Conservation (phyloP, 2,113 vertebrate genomes). For the Telmatochromis brichardi region DNA sequence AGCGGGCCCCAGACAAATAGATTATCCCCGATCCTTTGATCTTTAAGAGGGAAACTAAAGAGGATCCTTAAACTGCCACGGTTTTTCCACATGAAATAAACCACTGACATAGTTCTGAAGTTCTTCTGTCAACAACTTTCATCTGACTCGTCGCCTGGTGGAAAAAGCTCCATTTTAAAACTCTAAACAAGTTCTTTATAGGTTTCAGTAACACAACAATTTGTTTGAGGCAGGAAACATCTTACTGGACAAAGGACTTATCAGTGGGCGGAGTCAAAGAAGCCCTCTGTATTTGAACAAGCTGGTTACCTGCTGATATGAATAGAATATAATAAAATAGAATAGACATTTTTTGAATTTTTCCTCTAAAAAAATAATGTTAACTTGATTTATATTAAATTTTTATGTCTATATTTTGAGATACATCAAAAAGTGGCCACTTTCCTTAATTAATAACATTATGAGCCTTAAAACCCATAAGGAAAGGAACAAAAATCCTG, state of each 20-base stretch:
- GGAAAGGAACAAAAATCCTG: not conserved
- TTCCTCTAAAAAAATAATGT: not conserved
- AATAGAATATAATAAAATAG: not conserved
- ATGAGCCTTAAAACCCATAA: not conserved
- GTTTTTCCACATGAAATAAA: constrained; percentile 51
- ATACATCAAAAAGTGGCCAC: not conserved
- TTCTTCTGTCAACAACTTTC: constrained; percentile 30
- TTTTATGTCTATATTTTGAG: not conserved
- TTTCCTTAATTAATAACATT: not conserved
- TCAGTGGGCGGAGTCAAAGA: not conserved
- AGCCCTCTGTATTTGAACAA: not conserved
- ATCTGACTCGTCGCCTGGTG: not conserved
- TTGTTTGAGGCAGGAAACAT: constrained; percentile 10
- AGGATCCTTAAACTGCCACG: constrained; percentile 41
- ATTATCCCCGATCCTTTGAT: constrained; percentile 50
- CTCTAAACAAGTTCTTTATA: not conserved
- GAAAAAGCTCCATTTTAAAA: constrained; percentile 12
- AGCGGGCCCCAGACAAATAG: constrained; percentile 31
- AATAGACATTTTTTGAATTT: not conserved
- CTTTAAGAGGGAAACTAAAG: constrained; percentile 48
- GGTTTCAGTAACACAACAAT: not conserved
- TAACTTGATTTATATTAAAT: not conserved
- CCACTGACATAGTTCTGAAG: constrained; percentile 38
- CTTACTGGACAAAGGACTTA: not conserved
- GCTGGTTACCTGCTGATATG: not conserved